Percentiles rank a stretch among this genome's conserved stretches.
phyloP scores from a whole-genome alignment of 1,140 invertebrate genomes.

The Drosophila asahinai region DNA sequence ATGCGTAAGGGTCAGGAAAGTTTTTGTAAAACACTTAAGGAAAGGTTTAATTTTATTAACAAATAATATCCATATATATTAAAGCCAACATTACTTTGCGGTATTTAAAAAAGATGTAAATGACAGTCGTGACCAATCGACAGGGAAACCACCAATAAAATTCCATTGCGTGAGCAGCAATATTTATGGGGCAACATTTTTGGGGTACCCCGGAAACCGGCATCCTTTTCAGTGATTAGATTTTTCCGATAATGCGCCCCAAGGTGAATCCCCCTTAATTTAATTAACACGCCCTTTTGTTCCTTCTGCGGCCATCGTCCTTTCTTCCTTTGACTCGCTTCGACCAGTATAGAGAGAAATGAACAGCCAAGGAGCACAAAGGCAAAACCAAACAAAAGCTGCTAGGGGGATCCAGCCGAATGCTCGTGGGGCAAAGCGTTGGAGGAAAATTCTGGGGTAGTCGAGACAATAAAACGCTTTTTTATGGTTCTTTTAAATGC shows the following conservation, averaged over 20 bases:
- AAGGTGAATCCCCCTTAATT: conserved; percentile 58
- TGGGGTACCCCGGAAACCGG: background rate
- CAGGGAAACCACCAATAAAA: conserved; percentile 22
- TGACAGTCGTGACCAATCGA: conserved; percentile 17
- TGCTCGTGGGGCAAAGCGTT: conserved; percentile 10
- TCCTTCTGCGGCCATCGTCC: conserved; percentile 8
- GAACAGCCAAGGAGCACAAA: conserved; percentile 39
- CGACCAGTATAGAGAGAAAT: conserved; percentile 17
- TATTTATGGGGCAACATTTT: conserved; percentile 39
- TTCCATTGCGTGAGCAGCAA: conserved; percentile 8
- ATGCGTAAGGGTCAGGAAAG: too few relatives aligned
- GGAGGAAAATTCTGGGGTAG: conserved; percentile 26
- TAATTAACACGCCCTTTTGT: conserved; percentile 66
- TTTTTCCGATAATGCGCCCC: conserved; percentile 42
- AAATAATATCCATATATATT: background rate
- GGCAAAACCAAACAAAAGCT: conserved; percentile 48
- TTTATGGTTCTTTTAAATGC: conserved; percentile 63
- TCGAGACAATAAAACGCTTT: conserved; percentile 60
- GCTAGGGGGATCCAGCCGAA: conserved; percentile 12
- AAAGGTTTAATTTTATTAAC: background rate
- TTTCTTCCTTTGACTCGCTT: conserved; percentile 21
- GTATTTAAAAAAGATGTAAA: background rate
- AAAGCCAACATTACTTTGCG: background rate
- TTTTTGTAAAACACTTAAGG: too few relatives aligned
- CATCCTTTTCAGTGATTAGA: conserved; percentile 35